Conservation (phyloP, 2,113 vertebrate species). For the Harpagus bidentatus region DNA sequence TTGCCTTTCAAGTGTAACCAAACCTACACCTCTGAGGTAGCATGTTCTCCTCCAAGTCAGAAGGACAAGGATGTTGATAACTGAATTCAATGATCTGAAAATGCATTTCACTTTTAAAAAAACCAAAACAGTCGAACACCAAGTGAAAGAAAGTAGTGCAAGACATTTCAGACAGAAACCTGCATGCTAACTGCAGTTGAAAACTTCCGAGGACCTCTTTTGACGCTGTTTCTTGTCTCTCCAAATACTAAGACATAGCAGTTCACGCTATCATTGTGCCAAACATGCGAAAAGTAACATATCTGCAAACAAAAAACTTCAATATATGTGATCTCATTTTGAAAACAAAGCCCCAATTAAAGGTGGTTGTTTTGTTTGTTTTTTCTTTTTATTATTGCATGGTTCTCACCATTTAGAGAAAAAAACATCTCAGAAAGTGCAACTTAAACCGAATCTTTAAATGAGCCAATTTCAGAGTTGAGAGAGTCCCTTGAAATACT, state of each 20-base stretch:
- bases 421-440: neutral
- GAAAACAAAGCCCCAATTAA: neutral
- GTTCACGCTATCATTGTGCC: neutral
- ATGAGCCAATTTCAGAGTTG: neutral
- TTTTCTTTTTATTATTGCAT: neutral
- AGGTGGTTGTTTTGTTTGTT: neutral
- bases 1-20: neutral
- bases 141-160: neutral
- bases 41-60: neutral
- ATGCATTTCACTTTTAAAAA: neutral
- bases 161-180: neutral
- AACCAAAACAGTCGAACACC: neutral
- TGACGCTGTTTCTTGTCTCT: neutral
- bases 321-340: neutral
- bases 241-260: neutral
- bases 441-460: neutral
- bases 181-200: no score
- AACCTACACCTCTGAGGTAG: neutral
- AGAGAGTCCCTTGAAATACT: neutral
- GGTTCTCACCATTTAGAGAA: neutral
- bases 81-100: slow-evolving; percentile 6
- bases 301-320: neutral
- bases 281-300: neutral
- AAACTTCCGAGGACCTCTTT: neutral
- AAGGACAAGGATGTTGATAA: neutral